Evolutionary conservation across 2,797 vertebrate genomes (phyloP).

Genomic region (Dromococcyx pavoninus): DNA sequence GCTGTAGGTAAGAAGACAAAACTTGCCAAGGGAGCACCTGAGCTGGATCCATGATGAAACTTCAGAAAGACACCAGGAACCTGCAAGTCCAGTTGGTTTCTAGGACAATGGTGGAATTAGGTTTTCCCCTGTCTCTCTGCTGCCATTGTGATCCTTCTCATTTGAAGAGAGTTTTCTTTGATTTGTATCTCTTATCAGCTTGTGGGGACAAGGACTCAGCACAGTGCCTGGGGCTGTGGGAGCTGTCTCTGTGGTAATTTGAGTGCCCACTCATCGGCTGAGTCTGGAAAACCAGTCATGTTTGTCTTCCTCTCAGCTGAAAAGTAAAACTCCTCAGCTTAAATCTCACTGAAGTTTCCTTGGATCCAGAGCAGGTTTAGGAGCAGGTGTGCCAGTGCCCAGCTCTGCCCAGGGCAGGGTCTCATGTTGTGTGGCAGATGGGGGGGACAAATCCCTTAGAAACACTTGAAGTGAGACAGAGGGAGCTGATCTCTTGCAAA

Average conservation of each 20-base stretch:
- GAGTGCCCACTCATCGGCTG: background rate
- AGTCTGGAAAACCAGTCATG: background rate
- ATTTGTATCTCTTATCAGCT: background rate
- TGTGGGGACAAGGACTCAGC: constrained; percentile 5
- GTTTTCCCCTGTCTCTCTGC: background rate
- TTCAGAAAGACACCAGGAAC: background rate
- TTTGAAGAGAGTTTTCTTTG: background rate
- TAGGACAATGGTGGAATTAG: constrained; percentile 3
- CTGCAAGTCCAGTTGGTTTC: constrained; percentile 37
- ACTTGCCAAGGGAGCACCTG: constrained; percentile 5
- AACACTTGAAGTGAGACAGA: background rate
- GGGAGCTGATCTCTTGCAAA: background rate
- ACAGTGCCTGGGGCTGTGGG: constrained; percentile 2
- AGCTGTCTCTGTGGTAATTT: background rate
- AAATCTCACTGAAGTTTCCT: background rate
- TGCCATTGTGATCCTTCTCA: background rate
- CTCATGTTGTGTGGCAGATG: background rate
- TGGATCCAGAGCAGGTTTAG: background rate
- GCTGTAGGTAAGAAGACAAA: constrained; percentile 1
- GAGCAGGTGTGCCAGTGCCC: background rate
- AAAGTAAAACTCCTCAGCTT: background rate
- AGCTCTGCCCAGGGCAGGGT: background rate
- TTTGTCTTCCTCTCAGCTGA: constrained; percentile 1
- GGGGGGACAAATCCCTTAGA: background rate
- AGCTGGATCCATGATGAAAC: background rate